Evolutionary conservation across 2,797 vertebrate genomes (phyloP).

Genomic region (Sphaeramia orbicularis): DNA sequence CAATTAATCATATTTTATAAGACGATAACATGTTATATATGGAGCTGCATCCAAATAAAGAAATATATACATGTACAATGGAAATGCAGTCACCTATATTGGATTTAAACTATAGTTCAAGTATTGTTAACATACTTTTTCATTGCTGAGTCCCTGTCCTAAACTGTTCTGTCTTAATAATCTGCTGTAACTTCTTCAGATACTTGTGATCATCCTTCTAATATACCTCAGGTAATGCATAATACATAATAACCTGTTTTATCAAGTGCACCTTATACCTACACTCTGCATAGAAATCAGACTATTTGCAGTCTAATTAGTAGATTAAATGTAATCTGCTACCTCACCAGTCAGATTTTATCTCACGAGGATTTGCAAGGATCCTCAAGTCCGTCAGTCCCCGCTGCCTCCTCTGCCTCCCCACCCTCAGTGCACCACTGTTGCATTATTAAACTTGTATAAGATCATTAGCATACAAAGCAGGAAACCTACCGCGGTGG

Average conservation of each 20-base stretch:
- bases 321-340: constrained; percentile 64
- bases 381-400: constrained; percentile 32
- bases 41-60: neutral
- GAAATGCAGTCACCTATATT: neutral
- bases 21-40: neutral
- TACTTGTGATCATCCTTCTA: neutral
- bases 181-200: constrained; percentile 1
- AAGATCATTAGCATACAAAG: constrained; percentile 85
- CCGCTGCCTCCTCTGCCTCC: constrained; percentile 35
- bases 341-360: constrained; percentile 37
- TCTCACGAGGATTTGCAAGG: constrained; percentile 43
- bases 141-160: neutral
- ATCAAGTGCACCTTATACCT: constrained; percentile 9
- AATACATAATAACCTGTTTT: constrained; percentile 20
- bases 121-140: neutral
- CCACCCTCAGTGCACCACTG: constrained; percentile 52
- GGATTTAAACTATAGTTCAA: constrained; percentile 2
- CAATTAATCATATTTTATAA: neutral
- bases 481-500: constrained; percentile 70
- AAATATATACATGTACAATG: neutral
- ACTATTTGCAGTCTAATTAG: constrained; percentile 56
- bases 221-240: neutral
- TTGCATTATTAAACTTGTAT: constrained; percentile 82
- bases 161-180: neutral
- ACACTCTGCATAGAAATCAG: constrained; percentile 27